phyloP scores from a whole-genome alignment of 2,888 invertebrate species.

The Eutolmus rufibarbis region DNA sequence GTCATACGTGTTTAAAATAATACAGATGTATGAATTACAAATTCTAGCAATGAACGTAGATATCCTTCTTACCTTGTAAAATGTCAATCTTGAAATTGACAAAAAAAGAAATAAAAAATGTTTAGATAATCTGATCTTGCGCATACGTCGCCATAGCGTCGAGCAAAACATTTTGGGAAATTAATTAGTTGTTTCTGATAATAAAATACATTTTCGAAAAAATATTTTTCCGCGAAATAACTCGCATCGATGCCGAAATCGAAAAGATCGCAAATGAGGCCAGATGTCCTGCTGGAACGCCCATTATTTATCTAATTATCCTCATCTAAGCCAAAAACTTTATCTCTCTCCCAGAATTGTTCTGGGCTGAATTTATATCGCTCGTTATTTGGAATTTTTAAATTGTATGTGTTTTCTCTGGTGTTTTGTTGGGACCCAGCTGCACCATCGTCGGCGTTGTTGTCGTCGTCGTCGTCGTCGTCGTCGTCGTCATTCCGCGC shows the following conservation, averaged over 20 bases:
- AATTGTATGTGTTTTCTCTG: slow-evolving; percentile 6
- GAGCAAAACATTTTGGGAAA: not conserved
- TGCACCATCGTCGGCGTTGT: not conserved
- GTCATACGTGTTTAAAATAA: no score
- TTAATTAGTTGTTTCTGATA: not conserved
- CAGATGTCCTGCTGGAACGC: not conserved
- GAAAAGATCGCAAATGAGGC: not conserved
- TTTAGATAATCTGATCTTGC: not conserved
- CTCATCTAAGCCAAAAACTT: not conserved
- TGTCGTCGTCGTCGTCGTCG: not conserved
- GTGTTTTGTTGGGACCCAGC: not conserved
- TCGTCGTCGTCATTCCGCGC: not conserved
- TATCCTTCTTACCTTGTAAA: no score
- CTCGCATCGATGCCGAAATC: not conserved
- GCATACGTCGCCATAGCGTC: not conserved
- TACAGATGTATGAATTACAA: no score
- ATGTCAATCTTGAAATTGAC: no score
- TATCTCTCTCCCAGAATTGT: slow-evolving; percentile 32
- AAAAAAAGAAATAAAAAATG: no score
- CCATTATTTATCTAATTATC: slow-evolving; percentile 31
- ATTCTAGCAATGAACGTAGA: no score
- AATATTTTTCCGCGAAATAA: not conserved
- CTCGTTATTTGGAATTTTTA: slow-evolving; percentile 37
- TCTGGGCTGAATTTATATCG: slow-evolving; percentile 18
- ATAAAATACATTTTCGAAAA: not conserved